Conservation (phyloP, 2,797 vertebrate genomes). For the Notamacropus eugenii region DNA sequence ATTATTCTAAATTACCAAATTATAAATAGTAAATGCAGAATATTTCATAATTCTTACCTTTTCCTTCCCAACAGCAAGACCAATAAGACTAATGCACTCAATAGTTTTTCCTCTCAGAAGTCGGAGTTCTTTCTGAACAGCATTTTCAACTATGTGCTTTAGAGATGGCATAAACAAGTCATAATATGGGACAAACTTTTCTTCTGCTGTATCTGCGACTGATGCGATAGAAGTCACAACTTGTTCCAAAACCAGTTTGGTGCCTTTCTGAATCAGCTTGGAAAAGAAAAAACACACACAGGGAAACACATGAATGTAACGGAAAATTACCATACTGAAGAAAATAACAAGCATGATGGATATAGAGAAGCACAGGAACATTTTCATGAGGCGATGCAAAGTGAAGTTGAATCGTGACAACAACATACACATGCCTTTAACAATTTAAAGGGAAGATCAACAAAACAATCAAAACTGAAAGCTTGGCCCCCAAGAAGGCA, state of each 20-base stretch:
- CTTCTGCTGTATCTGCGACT: constrained; percentile 98
- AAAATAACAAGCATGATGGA: background rate
- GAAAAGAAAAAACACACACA: constrained; percentile 55
- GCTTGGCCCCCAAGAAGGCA: background rate
- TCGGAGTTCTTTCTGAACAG: constrained; percentile 96
- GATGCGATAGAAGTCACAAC: constrained; percentile 99
- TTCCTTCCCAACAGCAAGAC: constrained; percentile 98
- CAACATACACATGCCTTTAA: background rate
- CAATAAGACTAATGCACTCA: constrained; percentile 99
- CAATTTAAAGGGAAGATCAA: background rate
- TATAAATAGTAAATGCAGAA: background rate
- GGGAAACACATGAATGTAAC: background rate
- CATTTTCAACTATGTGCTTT: constrained; percentile 98
- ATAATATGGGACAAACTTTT: constrained; percentile 99
- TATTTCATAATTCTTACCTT: constrained; percentile 87
- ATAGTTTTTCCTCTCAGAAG: constrained; percentile 98
- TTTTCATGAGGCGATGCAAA: background rate
- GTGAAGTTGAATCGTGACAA: background rate
- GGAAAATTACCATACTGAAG: background rate
- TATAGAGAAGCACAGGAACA: background rate
- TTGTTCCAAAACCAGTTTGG: constrained; percentile 98
- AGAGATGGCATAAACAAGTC: constrained; percentile 98
- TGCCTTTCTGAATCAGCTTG: constrained; percentile 98
- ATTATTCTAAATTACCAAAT: background rate
- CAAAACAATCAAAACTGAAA: background rate